Conservation (phyloP, 2,888 invertebrate genomes). For the Argyresthia goedartella region DNA sequence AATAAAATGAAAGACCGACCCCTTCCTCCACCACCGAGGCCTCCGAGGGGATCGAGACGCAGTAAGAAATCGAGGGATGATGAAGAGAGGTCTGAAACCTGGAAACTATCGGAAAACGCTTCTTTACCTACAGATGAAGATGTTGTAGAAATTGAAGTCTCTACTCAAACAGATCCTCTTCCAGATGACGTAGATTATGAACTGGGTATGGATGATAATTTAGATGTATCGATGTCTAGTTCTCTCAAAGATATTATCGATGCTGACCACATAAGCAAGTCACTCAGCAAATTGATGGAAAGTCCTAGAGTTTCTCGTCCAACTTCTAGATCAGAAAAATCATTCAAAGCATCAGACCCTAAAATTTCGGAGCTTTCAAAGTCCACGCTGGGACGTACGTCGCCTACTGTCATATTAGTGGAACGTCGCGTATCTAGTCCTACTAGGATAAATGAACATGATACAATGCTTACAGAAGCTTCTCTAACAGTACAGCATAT, state of each 20-base stretch:
- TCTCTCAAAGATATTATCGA: constrained; percentile 56
- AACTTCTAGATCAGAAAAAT: constrained; percentile 69
- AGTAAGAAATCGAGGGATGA: constrained; percentile 36
- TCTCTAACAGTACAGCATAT: constrained; percentile 76
- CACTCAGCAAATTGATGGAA: constrained; percentile 61
- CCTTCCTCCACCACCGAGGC: constrained; percentile 87
- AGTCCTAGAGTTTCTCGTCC: constrained; percentile 57
- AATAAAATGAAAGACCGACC: constrained; percentile 89
- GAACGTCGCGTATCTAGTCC: constrained; percentile 73
- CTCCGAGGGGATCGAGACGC: constrained; percentile 75
- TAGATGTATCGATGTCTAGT: constrained; percentile 58
- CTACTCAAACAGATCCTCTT: constrained; percentile 88
- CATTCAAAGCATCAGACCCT: constrained; percentile 67
- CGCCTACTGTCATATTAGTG: constrained; percentile 73
- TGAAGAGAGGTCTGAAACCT: constrained; percentile 14
- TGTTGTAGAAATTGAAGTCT: constrained; percentile 78
- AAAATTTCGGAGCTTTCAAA: constrained; percentile 68
- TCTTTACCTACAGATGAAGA: constrained; percentile 22
- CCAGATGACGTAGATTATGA: constrained; percentile 83
- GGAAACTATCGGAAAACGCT: not conserved
- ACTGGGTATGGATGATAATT: constrained; percentile 58
- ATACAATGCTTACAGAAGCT: constrained; percentile 76
- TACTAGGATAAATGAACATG: constrained; percentile 67
- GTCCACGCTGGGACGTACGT: constrained; percentile 66
- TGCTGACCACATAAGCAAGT: constrained; percentile 64